These are phyloP conservation scores for Melieria picta DNA, from an alignment of 2,888 invertebrate genomes.

Conservation along the genomic window DNA sequence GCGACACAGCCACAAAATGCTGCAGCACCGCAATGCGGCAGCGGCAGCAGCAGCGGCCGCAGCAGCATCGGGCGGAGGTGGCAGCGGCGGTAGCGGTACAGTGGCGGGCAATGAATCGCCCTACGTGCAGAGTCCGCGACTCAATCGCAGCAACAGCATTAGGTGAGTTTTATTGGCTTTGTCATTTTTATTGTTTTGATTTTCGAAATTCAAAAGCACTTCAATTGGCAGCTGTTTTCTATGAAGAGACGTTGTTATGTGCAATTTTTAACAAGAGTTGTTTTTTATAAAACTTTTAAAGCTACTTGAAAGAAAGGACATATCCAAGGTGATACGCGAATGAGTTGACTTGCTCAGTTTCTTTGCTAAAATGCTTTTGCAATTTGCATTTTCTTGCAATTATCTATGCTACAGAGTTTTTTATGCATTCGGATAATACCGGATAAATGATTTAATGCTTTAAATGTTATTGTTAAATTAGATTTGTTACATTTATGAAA, in stretches of 20 bases:
- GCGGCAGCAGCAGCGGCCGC: slow-evolving; percentile 44
- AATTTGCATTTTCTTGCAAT: background rate
- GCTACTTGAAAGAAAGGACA: slow-evolving; percentile 93
- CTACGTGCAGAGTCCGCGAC: slow-evolving; percentile 71
- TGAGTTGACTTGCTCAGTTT: background rate
- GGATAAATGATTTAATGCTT: too few species aligned
- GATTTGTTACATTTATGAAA: too few species aligned
- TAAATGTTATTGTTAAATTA: too few species aligned
- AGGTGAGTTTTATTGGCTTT: slow-evolving; percentile 70
- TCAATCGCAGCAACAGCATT: slow-evolving; percentile 92
- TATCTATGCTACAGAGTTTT: background rate
- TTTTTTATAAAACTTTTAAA: slow-evolving; percentile 55
- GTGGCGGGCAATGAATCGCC: slow-evolving; percentile 59
- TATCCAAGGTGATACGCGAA: slow-evolving; percentile 77
- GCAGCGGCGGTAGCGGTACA: slow-evolving; percentile 37
- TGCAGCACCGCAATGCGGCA: slow-evolving; percentile 54
- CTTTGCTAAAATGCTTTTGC: background rate
- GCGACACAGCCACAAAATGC: slow-evolving; percentile 67
- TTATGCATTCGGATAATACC: too few species aligned
- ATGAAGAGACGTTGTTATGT: slow-evolving; percentile 26
- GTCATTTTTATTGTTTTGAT: background rate
- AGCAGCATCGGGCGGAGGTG: slow-evolving; percentile 42
- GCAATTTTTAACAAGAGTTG: slow-evolving; percentile 21
- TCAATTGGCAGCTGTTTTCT: background rate
- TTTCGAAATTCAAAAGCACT: slow-evolving; percentile 2